Conservation (phyloP, 2,888 invertebrate species). For the Lydus trimaculatus region DNA sequence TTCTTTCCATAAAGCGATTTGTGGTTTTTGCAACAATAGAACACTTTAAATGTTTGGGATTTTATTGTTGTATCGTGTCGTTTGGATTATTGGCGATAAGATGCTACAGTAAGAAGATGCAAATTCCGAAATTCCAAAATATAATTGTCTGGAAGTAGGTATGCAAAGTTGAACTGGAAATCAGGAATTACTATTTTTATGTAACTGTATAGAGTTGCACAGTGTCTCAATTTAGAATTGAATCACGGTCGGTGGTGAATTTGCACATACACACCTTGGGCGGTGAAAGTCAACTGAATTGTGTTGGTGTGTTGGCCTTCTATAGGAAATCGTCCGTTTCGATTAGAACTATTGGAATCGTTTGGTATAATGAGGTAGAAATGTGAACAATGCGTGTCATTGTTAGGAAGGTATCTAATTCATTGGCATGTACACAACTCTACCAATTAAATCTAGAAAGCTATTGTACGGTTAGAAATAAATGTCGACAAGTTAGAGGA, state of each 20-base stretch:
- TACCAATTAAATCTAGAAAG: constrained; percentile 26
- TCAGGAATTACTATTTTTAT: not conserved
- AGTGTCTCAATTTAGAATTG: constrained; percentile 1
- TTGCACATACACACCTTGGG: constrained; percentile 3
- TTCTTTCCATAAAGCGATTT: constrained; percentile 55
- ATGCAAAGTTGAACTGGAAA: not conserved
- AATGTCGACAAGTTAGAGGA: constrained; percentile 7
- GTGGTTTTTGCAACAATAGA: constrained; percentile 59
- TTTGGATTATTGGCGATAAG: constrained; percentile 3
- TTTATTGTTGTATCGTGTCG: constrained; percentile 50
- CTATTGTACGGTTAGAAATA: constrained; percentile 22
- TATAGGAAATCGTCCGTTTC: not conserved
- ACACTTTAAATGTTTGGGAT: constrained; percentile 59
- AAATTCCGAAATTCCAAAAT: not conserved
- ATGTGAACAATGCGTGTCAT: constrained; percentile 16
- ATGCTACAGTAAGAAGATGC: not conserved
- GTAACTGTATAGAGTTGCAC: not conserved
- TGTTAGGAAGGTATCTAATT: constrained; percentile 11
- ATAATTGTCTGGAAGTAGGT: not conserved
- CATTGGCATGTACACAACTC: constrained; percentile 7
- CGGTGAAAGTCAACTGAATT: constrained; percentile 5
- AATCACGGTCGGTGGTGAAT: not conserved
- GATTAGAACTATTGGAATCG: constrained; percentile 3
- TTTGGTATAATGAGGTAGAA: constrained; percentile 11
- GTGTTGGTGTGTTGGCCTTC: not conserved